Evolutionary conservation across 2,113 vertebrate genomes (phyloP).

Genomic region (Aptenodytes patagonicus): DNA sequence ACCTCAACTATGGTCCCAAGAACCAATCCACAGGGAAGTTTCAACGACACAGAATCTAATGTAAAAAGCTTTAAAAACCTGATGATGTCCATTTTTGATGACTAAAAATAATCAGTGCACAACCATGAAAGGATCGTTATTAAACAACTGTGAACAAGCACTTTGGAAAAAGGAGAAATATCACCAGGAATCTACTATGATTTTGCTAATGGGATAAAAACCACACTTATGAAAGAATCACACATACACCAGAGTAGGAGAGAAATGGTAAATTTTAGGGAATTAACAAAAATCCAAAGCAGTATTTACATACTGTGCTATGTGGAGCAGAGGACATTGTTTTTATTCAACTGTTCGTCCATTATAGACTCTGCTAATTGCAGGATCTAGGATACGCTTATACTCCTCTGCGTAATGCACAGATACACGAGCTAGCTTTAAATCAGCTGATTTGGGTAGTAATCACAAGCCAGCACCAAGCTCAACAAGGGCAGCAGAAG

Average conservation of each 20-base stretch:
- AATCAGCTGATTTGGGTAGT: background rate
- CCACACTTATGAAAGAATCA: background rate
- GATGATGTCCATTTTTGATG: background rate
- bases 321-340: background rate
- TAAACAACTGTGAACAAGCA: background rate
- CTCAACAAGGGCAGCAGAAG: background rate
- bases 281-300: background rate
- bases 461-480: background rate
- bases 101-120: background rate
- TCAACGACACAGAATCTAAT: background rate
- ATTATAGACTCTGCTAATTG: background rate
- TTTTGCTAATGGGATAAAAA: background rate
- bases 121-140: background rate
- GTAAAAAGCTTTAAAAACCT: background rate
- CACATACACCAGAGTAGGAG: background rate
- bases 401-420: background rate
- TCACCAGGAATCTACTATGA: background rate
- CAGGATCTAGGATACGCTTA: background rate
- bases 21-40: background rate
- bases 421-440: background rate
- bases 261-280: background rate
- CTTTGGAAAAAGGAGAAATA: background rate
- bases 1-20: background rate
- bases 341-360: background rate
- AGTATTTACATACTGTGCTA: background rate